phyloP scores from a whole-genome alignment of 2,113 vertebrate genomes.

The Petaurus breviceps region DNA sequence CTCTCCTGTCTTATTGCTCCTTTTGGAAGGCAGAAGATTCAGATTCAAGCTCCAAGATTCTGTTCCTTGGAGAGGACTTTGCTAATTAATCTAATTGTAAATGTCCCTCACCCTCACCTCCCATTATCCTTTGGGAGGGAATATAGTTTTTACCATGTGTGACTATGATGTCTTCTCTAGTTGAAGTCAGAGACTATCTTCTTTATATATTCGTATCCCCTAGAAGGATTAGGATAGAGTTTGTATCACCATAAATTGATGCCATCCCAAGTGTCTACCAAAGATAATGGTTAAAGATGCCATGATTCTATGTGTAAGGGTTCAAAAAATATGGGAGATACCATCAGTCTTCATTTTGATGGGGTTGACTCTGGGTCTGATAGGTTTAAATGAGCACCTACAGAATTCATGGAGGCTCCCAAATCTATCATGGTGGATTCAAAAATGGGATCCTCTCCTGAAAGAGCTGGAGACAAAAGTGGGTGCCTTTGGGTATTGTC shows the following conservation, averaged over 20 bases:
- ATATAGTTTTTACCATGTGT: background rate
- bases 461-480: background rate
- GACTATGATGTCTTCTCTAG: background rate
- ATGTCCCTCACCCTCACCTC: too few relatives aligned
- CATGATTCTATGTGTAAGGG: background rate
- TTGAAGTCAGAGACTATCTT: background rate
- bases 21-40: background rate
- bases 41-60: background rate
- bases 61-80: background rate
- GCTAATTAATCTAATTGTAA: background rate
- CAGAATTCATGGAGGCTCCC: background rate
- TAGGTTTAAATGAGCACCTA: background rate
- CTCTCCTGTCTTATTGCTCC: background rate
- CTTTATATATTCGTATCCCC: background rate
- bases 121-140: background rate
- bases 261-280: background rate
- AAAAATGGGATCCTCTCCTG: background rate
- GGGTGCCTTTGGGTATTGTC: background rate
- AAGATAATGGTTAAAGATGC: background rate
- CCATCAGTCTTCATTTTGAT: background rate
- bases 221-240: background rate
- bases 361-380: background rate
- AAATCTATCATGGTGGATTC: background rate
- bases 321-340: background rate
- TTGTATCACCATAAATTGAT: background rate